A percentile compares a stretch with the other conserved stretches of the same genome.
Conservation (phyloP, 1,140 invertebrate genomes). For the Semibalanus balanoides region DNA sequence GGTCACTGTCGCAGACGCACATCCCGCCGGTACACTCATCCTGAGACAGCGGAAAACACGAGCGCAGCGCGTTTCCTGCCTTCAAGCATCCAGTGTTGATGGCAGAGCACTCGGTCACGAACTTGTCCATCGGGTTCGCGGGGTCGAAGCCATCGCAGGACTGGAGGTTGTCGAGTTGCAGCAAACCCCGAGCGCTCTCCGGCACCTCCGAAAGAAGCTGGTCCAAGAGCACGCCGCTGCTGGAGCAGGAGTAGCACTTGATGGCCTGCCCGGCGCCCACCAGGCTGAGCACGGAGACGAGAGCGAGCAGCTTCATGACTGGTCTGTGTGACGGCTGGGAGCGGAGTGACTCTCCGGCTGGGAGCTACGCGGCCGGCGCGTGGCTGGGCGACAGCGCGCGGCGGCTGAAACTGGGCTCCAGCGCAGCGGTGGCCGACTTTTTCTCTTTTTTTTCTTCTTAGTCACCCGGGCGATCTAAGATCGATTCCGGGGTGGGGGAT, state of each 20-base stretch:
- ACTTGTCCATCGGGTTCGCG: background rate
- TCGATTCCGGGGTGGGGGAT: too few relatives aligned
- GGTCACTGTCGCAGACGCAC: background rate
- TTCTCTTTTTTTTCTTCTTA: too few relatives aligned
- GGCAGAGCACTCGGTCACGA: background rate
- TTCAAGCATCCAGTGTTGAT: background rate
- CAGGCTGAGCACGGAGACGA: background rate
- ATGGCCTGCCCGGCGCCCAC: background rate
- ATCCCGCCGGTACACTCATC: background rate
- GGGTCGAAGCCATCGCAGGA: background rate
- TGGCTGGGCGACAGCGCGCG: too few relatives aligned
- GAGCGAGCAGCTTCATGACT: too few relatives aligned
- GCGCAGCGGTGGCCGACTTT: too few relatives aligned
- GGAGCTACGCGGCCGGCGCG: too few relatives aligned
- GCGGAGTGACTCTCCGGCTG: too few relatives aligned
- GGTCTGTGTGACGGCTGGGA: too few relatives aligned
- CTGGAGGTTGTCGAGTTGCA: background rate
- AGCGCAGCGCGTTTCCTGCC: background rate
- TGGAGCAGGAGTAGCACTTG: background rate
- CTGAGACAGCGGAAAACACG: background rate
- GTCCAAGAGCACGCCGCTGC: background rate
- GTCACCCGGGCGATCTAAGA: too few relatives aligned
- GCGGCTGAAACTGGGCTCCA: too few relatives aligned
- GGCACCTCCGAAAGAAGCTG: background rate
- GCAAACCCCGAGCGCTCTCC: background rate